Base-by-base conservation (phyloP, 1,140 invertebrate genomes). In the Drosophila subpulchrella region DNA sequence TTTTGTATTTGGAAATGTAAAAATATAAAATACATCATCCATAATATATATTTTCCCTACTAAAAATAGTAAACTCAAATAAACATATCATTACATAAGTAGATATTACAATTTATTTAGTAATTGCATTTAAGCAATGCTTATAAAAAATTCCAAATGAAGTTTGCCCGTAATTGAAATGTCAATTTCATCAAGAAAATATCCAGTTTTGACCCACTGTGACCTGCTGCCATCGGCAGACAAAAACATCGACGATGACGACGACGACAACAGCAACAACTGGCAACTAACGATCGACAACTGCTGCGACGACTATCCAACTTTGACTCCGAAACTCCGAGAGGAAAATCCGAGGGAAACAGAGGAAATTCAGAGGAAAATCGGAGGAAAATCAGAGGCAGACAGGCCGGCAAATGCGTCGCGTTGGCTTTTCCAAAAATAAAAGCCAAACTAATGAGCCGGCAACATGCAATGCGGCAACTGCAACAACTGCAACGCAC, bases 381-480 rank as follows among this genome's bases (percentile, higher is more conserved):
- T 38, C 42, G 30, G 12, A 47, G 71, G 62, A 71, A 47, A 57
- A 24, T 36, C 54, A 11, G 42, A 48, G 71, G 66, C 81, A 86
- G 83, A 89, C 83, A 88, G 84, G 42, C 76, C 58, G 83, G 84
- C 83, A 84, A 75, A 88, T 86, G 84, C 84, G 83, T 86, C 84
- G 83, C 83, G 83, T 88, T 88, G 84, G 84, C 80, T 88, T 88
- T 89, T 88, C 84, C 84, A 88, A 88, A 88, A 88, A 89, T 88
- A 88, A 88, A 88, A 88, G 84, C 84, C 76, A 89, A 88, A 89
- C 84, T 88, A 88, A 88, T 88, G 84, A 88, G 84, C 84, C 84
- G 76, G 84, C 84, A 88, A 88, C 84, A 88, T 88, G 84, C 84
- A 89, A 88, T 81, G 83, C 58, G 48, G 13, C 51, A 56, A 77